Percentiles rank a stretch among this genome's conserved stretches.
Conservation (phyloP, 2,888 invertebrate genomes). For the Brassicogethes aeneus region DNA sequence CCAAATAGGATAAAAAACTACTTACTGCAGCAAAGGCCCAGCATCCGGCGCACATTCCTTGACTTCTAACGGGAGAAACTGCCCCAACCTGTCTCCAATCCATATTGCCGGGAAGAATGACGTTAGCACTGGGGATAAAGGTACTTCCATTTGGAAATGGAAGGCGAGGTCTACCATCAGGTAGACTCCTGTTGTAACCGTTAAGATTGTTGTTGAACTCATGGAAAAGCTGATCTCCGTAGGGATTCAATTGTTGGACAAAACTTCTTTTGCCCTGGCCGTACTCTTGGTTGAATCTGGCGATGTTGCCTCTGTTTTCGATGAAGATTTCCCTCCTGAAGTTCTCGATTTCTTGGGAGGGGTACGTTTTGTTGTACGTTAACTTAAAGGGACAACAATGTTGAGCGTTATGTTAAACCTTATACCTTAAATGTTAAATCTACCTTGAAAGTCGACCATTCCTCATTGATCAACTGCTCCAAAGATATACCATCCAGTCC, state of each 20-base stretch:
- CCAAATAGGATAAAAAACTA: constrained; percentile 3
- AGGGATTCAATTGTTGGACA: constrained; percentile 33
- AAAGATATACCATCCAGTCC: too few species aligned
- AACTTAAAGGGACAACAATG: constrained; percentile 19
- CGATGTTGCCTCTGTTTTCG: constrained; percentile 34
- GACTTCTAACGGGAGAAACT: constrained; percentile 33
- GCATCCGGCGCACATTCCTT: constrained; percentile 36
- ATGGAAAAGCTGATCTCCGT: constrained; percentile 33
- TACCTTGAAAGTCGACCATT: constrained; percentile 74
- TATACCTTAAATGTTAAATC: constrained; percentile 11
- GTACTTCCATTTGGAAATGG: constrained; percentile 21
- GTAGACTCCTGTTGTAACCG: constrained; percentile 31
- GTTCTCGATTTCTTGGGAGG: constrained; percentile 26
- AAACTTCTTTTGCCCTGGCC: constrained; percentile 28
- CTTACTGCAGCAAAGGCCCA: constrained; percentile 40
- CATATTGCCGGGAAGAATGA: constrained; percentile 30
- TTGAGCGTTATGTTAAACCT: neutral
- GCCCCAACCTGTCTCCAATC: constrained; percentile 38
- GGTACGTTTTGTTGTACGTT: constrained; percentile 34
- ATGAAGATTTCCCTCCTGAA: constrained; percentile 35
- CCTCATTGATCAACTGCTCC: constrained; percentile 58
- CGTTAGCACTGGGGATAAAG: constrained; percentile 34
- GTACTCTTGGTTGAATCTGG: constrained; percentile 33
- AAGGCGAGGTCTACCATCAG: constrained; percentile 3
- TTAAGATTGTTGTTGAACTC: constrained; percentile 34